Base-by-base conservation (phyloP, 2,113 vertebrate species). In the Toxostoma redivivum region DNA sequence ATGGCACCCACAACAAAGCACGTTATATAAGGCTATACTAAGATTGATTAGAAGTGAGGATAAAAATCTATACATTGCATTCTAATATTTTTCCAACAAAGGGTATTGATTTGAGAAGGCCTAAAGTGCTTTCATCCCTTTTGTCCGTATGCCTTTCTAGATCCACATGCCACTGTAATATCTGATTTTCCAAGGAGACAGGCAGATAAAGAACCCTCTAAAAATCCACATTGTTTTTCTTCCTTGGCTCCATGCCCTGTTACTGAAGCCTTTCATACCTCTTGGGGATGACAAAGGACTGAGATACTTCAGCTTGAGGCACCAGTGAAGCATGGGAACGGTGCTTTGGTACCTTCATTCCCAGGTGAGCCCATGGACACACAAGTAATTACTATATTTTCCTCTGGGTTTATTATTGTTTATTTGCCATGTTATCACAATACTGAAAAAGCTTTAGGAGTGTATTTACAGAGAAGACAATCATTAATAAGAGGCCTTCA, bases 371-470 rank as follows among this genome's bases (percentile, higher is more conserved):
- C 58, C 69, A 60, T 1, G n/a, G 57, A 71, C 48, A 64, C 37
- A 33, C 5, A 47, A 12, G 22, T 33, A 57, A 83, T 47, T 58
- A 35, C 47, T 15, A 3, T 21, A 12, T 33, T 42, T 71, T 77
- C 33, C 25, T 53, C 69, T 40, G 22, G 11, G 27, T 14, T 40
- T 93, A 64, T 40, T 64, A 66, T 67, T 82, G 44, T 48, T 86
- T 40, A 53, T 62, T 90, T 72, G 15, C 47, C 61, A 74, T 9
- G 25, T 65, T 93, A 62, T 60, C 81, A 42, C 23, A 67, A 35
- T 20, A 56, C 25, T 50, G 91, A 40, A 78, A 88, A 92, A 96
- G 66, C 53, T 81, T 94, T 72, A 24, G 48, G 61, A 78, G 58
- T 16, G 11, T 64, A 74, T 62, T 82, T 47, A 78, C 45, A 81